These are phyloP conservation scores for Timema cristinae DNA, from an alignment of 2,888 invertebrate genomes.

Conservation along the genomic window DNA sequence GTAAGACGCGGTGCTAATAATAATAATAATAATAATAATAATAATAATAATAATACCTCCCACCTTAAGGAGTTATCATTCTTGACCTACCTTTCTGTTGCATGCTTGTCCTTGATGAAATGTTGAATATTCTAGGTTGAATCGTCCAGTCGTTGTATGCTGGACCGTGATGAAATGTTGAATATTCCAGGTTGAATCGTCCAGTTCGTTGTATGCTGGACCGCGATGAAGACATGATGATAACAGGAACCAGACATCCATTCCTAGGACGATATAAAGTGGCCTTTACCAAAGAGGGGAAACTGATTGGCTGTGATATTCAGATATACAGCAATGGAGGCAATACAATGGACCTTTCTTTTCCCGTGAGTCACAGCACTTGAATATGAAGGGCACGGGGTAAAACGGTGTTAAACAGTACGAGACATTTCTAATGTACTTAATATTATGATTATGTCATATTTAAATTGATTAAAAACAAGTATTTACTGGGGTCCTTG, in stretches of 20 bases:
- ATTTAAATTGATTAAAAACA: too few species aligned
- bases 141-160: constrained; percentile 64
- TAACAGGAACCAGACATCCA: constrained; percentile 86
- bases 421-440: too few species aligned
- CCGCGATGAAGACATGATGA: constrained; percentile 90
- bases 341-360: constrained; percentile 75
- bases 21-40: too few species aligned
- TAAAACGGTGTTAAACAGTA: too few species aligned
- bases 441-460: too few species aligned
- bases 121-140: constrained; percentile 57
- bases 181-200: constrained; percentile 55
- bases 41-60: too few species aligned
- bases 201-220: constrained; percentile 87
- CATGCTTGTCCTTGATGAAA: not conserved
- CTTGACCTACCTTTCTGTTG: not conserved
- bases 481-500: too few species aligned
- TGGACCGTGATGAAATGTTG: too few species aligned
- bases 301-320: constrained; percentile 67
- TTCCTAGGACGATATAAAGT: constrained; percentile 81
- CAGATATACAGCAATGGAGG: constrained; percentile 80
- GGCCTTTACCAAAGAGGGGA: constrained; percentile 70
- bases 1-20: too few species aligned
- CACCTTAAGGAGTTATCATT: too few species aligned
- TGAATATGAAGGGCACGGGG: too few species aligned
- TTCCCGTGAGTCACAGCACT: constrained; percentile 54